A percentile compares a stretch with the other conserved stretches of the same genome.
Conservation (phyloP, 2,888 invertebrate species). For the Hyles lineata region DNA sequence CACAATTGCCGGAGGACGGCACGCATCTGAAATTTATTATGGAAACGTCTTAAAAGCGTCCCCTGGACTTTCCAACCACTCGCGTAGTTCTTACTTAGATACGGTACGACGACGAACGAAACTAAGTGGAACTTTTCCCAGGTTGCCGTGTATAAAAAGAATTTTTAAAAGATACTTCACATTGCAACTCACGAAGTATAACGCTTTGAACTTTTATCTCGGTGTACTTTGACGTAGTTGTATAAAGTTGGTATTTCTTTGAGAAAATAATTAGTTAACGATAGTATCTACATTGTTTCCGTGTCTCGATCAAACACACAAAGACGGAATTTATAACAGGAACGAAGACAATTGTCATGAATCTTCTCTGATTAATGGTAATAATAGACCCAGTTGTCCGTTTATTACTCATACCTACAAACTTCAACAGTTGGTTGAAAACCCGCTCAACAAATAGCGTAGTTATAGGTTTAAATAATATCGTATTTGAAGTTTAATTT, state of each 20-base stretch:
- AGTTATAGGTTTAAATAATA: background rate
- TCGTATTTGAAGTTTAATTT: background rate
- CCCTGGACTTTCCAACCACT: constrained; percentile 71
- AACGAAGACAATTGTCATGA: background rate
- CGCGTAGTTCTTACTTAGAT: constrained; percentile 73
- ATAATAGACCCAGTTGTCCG: background rate
- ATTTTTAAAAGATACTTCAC: constrained; percentile 70
- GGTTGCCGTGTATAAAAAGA: constrained; percentile 77
- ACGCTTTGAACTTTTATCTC: constrained; percentile 57
- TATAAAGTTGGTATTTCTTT: background rate
- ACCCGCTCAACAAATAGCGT: background rate
- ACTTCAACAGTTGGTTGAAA: background rate
- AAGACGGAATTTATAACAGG: background rate
- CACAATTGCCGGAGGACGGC: constrained; percentile 29
- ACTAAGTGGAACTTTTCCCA: constrained; percentile 80
- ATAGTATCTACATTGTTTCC: background rate
- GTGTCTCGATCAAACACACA: background rate
- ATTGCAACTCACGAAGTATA: constrained; percentile 63
- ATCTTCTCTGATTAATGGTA: background rate
- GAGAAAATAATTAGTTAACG: background rate
- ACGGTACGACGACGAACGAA: constrained; percentile 70
- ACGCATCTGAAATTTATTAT: constrained; percentile 65
- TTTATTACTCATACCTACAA: too few species aligned
- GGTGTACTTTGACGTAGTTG: constrained; percentile 29
- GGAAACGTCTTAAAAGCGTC: constrained; percentile 73